Percentiles rank a stretch among this genome's conserved stretches.
These are phyloP conservation scores for Pyralis farinalis DNA, from an alignment of 2,888 invertebrate species.

Conservation along the genomic window DNA sequence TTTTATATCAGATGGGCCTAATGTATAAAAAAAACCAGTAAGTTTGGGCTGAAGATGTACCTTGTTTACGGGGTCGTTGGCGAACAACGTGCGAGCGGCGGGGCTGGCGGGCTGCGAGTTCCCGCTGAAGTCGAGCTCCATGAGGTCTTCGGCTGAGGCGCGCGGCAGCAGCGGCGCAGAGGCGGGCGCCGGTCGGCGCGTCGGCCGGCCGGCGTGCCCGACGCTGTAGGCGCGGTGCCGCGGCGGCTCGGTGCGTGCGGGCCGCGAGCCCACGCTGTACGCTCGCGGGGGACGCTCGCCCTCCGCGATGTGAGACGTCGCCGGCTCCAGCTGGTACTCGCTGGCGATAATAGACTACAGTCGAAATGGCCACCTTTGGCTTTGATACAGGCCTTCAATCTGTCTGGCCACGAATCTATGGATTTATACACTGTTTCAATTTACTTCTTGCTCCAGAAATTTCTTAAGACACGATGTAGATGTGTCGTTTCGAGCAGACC, in stretches of 20 bases:
- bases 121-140: constrained; percentile 84
- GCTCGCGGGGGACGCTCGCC: constrained; percentile 85
- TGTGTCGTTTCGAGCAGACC: too few relatives aligned
- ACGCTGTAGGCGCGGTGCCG: constrained; percentile 81
- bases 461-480: too few relatives aligned
- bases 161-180: constrained; percentile 45
- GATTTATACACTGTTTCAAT: too few relatives aligned
- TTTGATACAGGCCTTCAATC: too few relatives aligned
- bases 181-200: constrained; percentile 35
- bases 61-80: too few relatives aligned
- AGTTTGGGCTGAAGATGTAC: too few relatives aligned
- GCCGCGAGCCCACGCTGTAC: constrained; percentile 92
- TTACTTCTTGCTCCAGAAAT: too few relatives aligned
- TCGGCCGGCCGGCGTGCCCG: constrained; percentile 41
- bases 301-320: constrained; percentile 86
- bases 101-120: constrained; percentile 50
- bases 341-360: too few relatives aligned
- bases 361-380: too few relatives aligned
- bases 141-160: constrained; percentile 86
- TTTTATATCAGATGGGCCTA: too few relatives aligned
- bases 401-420: too few relatives aligned
- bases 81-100: not conserved
- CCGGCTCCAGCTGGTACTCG: constrained; percentile 91
- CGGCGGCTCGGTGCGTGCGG: constrained; percentile 75
- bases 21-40: too few relatives aligned